Percentiles rank a stretch among this genome's conserved stretches.
phyloP scores from a whole-genome alignment of 2,888 invertebrate species.

The Caenorhabditis zanzibari region DNA sequence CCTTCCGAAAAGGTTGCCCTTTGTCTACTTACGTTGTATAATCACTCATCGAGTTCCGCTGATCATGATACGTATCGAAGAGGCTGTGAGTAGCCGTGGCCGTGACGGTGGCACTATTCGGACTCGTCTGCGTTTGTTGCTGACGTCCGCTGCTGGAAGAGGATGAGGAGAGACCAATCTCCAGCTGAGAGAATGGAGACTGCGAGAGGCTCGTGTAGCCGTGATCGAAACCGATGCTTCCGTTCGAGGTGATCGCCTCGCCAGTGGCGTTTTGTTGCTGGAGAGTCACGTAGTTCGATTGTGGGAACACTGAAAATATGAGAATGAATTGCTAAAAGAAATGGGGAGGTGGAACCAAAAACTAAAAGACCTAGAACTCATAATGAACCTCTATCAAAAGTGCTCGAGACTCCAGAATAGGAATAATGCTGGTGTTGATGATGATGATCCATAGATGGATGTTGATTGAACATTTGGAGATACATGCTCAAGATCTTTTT shows the following conservation, averaged over 20 bases:
- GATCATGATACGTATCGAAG: slow-evolving; percentile 48
- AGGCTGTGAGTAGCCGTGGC: slow-evolving; percentile 26
- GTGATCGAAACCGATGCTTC: slow-evolving; percentile 56
- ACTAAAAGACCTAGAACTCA: neutral
- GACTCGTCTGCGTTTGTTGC: slow-evolving; percentile 53
- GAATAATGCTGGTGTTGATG: slow-evolving; percentile 17
- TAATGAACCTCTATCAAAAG: slow-evolving; percentile 53
- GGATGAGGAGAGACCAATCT: slow-evolving; percentile 3
- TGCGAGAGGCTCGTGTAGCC: slow-evolving; percentile 12
- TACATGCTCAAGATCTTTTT: slow-evolving; percentile 27
- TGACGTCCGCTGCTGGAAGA: slow-evolving; percentile 28
- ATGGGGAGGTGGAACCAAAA: neutral
- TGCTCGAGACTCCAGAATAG: slow-evolving; percentile 55
- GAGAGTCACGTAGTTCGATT: slow-evolving; percentile 32
- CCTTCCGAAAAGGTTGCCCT: no score
- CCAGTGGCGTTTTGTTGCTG: slow-evolving; percentile 46
- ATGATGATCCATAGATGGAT: slow-evolving; percentile 9
- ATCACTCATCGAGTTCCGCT: slow-evolving; percentile 55
- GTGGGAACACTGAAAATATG: slow-evolving; percentile 62
- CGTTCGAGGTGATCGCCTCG: slow-evolving; percentile 51
- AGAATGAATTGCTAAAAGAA: no score
- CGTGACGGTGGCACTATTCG: slow-evolving; percentile 27
- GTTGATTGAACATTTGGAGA: slow-evolving; percentile 40
- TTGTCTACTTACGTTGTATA: slow-evolving; percentile 51
- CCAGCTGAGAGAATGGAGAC: slow-evolving; percentile 25